Conservation (phyloP, 1,140 invertebrate species). For the Spodoptera frugiperda region DNA sequence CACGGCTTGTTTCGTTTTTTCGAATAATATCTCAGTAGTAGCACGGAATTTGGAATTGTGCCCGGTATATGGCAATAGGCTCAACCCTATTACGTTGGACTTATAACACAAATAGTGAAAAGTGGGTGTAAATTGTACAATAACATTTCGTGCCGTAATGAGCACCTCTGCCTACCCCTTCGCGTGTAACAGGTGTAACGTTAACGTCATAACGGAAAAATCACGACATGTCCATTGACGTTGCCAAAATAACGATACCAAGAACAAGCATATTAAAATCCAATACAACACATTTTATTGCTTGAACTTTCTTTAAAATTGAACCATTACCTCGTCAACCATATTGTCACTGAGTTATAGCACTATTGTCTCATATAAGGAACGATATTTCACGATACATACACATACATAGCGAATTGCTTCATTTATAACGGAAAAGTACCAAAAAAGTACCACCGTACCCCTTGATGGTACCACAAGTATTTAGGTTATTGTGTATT, state of each 20-base stretch:
- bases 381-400: slow-evolving; percentile 25
- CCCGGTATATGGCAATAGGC: too few species aligned
- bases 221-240: too few species aligned
- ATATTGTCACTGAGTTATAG: slow-evolving; percentile 19
- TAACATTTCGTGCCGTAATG: too few species aligned
- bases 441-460: slow-evolving; percentile 37
- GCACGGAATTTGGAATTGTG: too few species aligned
- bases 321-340: slow-evolving; percentile 31
- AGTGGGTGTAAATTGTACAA: too few species aligned
- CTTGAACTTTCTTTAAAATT: slow-evolving; percentile 31
- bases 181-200: too few species aligned
- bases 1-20: too few species aligned
- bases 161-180: too few species aligned
- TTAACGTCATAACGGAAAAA: too few species aligned
- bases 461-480: slow-evolving; percentile 4
- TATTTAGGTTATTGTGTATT: slow-evolving; percentile 40
- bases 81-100: too few species aligned
- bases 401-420: slow-evolving; percentile 33
- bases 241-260: slow-evolving; percentile 2
- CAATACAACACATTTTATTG: slow-evolving; percentile 27
- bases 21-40: too few species aligned
- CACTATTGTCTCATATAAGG: slow-evolving; percentile 44
- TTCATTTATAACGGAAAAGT: slow-evolving; percentile 45
- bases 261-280: slow-evolving; percentile 18
- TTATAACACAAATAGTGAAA: too few species aligned